Base-by-base conservation (phyloP, 2,888 invertebrate species). In the Mesochorus sp. region DNA sequence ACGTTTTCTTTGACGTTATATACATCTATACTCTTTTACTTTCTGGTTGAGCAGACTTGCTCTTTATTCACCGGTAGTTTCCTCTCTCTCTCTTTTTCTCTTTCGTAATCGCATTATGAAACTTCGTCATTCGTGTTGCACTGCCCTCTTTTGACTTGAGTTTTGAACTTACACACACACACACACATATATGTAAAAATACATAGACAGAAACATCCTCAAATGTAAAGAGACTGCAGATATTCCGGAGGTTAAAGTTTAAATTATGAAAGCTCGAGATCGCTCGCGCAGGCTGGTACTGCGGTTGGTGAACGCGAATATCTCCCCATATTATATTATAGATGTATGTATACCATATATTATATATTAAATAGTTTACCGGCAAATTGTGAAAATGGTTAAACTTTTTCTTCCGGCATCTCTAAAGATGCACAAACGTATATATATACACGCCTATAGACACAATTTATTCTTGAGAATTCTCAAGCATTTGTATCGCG, bases 251-350 rank as follows among this genome's bases (percentile, higher is more conserved):
- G 55, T 37, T 17, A 21, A 55, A 31, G 31, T 55, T 37, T 34
- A 55, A 55, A 55, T 55, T 34, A 37, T 12, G 19, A 37, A 55
- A 55, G 55, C 37, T 37, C 26, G 34, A 55, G 34, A 34, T 21
- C 34, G 55, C 34, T 19, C 4, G 31, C 8, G 34, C 19, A n/a
- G 6, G 19, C 1, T 3, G 24, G 34, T 2, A 19, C 55, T 55
- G 55, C 37, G 55, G 37, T 55, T 55, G 5, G 34, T 10, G 10
- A 21, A 37, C 1, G 19, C 34, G 19, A 55, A 49, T 21, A n/a
- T n/a, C n/a, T n/a, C n/a, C n/a, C n/a, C n/a, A n/a, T n/a, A n/a
- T n/a, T n/a, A n/a, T n/a, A n/a, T n/a, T n/a, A n/a, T n/a, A n/a
- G n/a, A n/a, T n/a, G n/a, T n/a, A n/a, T n/a, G n/a, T n/a, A n/a